phyloP scores from a whole-genome alignment of 2,113 vertebrate genomes.

The Cyanistes caeruleus region DNA sequence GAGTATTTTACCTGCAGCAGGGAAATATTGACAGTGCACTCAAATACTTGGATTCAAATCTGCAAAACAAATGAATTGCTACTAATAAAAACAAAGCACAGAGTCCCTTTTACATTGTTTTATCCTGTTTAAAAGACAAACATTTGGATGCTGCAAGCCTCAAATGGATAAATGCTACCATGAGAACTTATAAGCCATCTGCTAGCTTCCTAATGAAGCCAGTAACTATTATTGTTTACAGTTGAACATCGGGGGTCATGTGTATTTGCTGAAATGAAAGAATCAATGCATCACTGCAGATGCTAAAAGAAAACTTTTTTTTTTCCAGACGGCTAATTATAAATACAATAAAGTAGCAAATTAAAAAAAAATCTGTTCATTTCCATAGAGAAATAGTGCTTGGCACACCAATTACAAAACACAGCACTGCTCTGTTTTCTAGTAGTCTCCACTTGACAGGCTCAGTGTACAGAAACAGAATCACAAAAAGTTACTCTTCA shows the following conservation, averaged over 20 bases:
- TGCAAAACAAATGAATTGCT: conserved; percentile 65
- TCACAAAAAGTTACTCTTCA: conserved; percentile 7
- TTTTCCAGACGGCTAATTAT: conserved; percentile 74
- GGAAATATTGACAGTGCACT: conserved; percentile 5
- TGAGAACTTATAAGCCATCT: conserved; percentile 82
- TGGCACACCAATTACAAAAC: conserved; percentile 55
- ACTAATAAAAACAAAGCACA: conserved; percentile 65
- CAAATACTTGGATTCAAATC: conserved; percentile 44
- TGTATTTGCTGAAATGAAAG: conserved; percentile 76
- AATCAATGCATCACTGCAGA: conserved; percentile 72
- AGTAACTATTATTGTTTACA: conserved; percentile 80
- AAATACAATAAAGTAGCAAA: conserved; percentile 75
- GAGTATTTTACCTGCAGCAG: conserved; percentile 1
- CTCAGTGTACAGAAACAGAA: conserved; percentile 35
- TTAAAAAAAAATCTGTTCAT: conserved; percentile 63
- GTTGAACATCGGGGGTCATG: conserved; percentile 76
- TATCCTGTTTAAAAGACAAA: conserved; percentile 76
- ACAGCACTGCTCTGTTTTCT: conserved; percentile 24
- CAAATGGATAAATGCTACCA: conserved; percentile 77
- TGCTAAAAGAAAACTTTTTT: conserved; percentile 61
- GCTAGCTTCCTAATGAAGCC: conserved; percentile 81
- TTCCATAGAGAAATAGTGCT: conserved; percentile 63
- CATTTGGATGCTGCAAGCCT: conserved; percentile 72
- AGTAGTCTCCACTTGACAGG: conserved; percentile 6
- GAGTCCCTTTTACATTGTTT: conserved; percentile 73